Evolutionary conservation across 2,113 vertebrate genomes (phyloP).

Genomic region (Podilymbus podiceps): DNA sequence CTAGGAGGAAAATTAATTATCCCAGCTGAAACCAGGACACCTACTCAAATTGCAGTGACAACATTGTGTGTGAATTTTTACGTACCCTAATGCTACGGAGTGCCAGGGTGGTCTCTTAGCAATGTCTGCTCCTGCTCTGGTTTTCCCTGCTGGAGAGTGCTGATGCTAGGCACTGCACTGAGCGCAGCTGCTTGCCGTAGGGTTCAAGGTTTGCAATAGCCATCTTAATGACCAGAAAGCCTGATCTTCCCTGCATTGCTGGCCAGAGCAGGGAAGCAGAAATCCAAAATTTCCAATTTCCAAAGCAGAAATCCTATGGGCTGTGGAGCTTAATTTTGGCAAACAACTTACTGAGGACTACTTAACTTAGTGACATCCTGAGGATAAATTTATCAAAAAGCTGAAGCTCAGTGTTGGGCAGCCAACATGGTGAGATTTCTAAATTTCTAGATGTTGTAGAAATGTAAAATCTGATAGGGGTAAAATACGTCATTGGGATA

Average conservation of each 20-base stretch:
- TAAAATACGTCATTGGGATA: background rate
- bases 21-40: too few species aligned
- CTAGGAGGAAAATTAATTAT: too few species aligned
- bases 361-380: background rate
- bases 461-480: background rate
- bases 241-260: background rate
- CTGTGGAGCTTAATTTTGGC: background rate
- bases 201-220: background rate
- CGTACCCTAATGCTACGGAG: fast-evolving
- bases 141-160: background rate
- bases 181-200: background rate
- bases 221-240: background rate
- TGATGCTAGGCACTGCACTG: background rate
- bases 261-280: too few species aligned
- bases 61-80: background rate
- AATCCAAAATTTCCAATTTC: too few species aligned
- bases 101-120: background rate
- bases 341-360: background rate
- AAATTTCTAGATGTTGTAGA: background rate
- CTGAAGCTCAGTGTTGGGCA: background rate
- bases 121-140: background rate
- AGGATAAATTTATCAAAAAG: background rate
- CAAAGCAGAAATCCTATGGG: background rate
- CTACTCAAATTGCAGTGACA: background rate
- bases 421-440: background rate